A percentile compares a stretch with the other conserved stretches of the same genome.
Evolutionary conservation across 2,797 vertebrate species (phyloP).

Genomic region (Mycteria americana): DNA sequence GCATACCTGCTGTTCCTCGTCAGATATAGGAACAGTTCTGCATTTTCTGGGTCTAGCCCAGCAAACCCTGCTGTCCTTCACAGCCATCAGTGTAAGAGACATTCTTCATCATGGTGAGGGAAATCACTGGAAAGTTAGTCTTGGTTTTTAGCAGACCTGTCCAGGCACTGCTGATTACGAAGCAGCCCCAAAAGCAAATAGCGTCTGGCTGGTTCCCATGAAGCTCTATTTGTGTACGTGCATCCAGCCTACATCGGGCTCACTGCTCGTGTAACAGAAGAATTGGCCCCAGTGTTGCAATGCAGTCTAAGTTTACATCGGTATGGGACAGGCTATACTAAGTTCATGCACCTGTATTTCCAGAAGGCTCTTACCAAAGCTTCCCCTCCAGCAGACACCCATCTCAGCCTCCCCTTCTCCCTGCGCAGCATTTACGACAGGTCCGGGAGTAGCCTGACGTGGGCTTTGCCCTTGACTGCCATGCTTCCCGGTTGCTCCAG

Average conservation of each 20-base stretch:
- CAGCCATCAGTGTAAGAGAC: not conserved
- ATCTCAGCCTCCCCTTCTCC: not conserved
- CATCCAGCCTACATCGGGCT: fast-evolving
- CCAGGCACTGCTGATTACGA: not conserved
- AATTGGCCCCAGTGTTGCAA: not conserved
- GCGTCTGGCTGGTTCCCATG: not conserved
- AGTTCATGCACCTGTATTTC: not conserved
- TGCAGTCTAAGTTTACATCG: not conserved
- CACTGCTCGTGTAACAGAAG: not conserved
- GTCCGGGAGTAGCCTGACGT: not conserved
- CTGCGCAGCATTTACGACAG: not conserved
- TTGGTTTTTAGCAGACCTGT: not conserved
- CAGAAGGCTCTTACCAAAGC: not conserved
- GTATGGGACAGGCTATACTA: not conserved
- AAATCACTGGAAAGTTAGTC: not conserved
- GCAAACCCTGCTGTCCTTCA: not conserved
- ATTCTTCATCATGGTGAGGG: not conserved
- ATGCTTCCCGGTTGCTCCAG: not conserved
- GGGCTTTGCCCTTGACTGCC: not conserved
- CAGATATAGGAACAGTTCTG: not conserved
- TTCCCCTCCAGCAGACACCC: not conserved
- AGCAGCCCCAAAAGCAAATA: not conserved
- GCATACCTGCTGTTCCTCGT: not conserved
- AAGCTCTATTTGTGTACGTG: not conserved
- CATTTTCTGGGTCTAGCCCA: not conserved